Percentiles rank a stretch among this genome's conserved stretches.
These are phyloP conservation scores for Brachystomella parvula DNA, from an alignment of 1,140 invertebrate genomes.

Conservation along the genomic window DNA sequence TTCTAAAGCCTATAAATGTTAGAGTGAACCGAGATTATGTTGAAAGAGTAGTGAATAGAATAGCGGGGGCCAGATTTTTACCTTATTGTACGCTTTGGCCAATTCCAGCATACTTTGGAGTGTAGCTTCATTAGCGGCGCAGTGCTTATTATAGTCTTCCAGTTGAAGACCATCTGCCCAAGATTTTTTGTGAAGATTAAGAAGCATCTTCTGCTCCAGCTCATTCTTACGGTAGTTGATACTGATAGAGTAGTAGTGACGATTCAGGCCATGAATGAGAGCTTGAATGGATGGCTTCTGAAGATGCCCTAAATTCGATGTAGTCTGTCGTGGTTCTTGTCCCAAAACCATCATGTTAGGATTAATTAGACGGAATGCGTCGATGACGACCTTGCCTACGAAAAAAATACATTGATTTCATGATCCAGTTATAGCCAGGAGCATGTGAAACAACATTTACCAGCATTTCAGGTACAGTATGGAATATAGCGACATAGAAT, in stretches of 20 bases:
- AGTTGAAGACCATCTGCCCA: conserved; percentile 98
- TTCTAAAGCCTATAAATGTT: conserved; percentile 67
- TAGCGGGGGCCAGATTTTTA: conserved; percentile 40
- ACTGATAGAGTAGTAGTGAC: conserved; percentile 99
- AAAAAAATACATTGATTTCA: too few species aligned
- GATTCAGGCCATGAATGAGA: conserved; percentile 94
- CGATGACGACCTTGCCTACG: conserved; percentile 84
- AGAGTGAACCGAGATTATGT: neutral
- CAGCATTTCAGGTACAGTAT: neutral
- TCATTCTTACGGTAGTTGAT: conserved; percentile 99
- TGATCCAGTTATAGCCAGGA: too few species aligned
- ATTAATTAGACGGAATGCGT: conserved; percentile 93
- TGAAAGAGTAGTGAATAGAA: conserved; percentile 1
- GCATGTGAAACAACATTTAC: neutral
- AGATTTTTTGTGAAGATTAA: conserved; percentile 98
- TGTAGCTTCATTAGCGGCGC: conserved; percentile 80
- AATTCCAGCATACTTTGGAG: conserved; percentile 94
- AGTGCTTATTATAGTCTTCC: conserved; percentile 90
- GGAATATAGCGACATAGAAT: too few species aligned
- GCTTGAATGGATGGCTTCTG: conserved; percentile 99
- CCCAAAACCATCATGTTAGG: conserved; percentile 98
- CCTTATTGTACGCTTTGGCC: conserved; percentile 98
- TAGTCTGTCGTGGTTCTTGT: conserved; percentile 97
- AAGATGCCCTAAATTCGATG: conserved; percentile 95
- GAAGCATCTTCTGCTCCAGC: conserved; percentile 97